Base-by-base conservation (phyloP, 2,797 vertebrate genomes). In the Denticeps clupeoides region DNA sequence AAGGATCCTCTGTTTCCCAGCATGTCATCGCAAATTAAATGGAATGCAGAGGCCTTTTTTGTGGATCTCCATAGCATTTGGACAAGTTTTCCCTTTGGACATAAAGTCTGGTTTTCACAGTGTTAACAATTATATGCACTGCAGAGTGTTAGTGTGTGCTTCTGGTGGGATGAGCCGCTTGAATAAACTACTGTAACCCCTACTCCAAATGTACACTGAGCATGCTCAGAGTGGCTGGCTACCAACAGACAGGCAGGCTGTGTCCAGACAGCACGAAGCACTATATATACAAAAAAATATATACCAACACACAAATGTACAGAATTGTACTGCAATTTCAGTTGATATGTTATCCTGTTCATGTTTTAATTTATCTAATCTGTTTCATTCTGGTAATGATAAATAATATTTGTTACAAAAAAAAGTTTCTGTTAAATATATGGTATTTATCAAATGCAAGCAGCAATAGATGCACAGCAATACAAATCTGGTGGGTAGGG, bases 291-390 rank as follows among this genome's bases (percentile, higher is more conserved):
- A 41, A 49, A 67, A 67, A 73, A 71, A 68, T 80, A 79, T 78
- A 77, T 87, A 82, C 80, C 87, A 71, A 82, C 82, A 83, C 86
- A 27, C 43, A 82, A 81, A 82, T 88, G 83, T 80, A 86, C 83
- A 82, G 81, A 81, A 77, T 84, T 85, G 85, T 84, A 87, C 85
- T 79, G 45, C 26, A 50, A 45, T 50, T 58, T 47, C 25, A 58
- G 46, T 51, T 80, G 77, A 80, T 69, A 73, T 80, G 74, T 76
- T 41, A 79, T 81, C 82, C 80, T 60, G 88, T 80, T 85, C 38
- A 19, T 73, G 85, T 89, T 90, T 90, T 94, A 92, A 94, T 92
- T 94, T 97, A 95, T 95, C 93, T 85, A 88, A 90, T 83, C 83
- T 82, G 86, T 89, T 63, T 91, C 88, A 88, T 91, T 90, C 90